These are phyloP conservation scores for Erebia epiphron DNA, from an alignment of 2,888 invertebrate species.

Conservation along the genomic window DNA sequence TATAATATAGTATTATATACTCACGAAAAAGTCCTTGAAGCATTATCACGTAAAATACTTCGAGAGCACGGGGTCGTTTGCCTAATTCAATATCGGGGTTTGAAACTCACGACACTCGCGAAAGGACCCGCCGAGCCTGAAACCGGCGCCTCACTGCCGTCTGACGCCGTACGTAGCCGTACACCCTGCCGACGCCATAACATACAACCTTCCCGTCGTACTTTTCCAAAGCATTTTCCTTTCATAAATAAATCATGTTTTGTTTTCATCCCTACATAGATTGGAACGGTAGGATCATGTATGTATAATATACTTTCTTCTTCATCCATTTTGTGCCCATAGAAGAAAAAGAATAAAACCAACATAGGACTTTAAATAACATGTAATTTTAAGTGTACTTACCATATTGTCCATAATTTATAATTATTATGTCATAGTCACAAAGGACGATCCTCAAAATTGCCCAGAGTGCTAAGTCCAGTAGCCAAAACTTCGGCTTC, in stretches of 20 bases:
- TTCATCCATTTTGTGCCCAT: background rate
- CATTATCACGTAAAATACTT: slow-evolving; percentile 25
- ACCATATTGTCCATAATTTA: no score
- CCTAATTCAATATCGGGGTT: slow-evolving; percentile 16
- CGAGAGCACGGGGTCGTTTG: slow-evolving; percentile 25
- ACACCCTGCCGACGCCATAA: slow-evolving; percentile 24
- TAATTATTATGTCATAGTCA: no score
- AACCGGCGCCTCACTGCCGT: slow-evolving; percentile 42
- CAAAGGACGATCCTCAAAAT: no score
- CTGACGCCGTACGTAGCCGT: slow-evolving; percentile 26
- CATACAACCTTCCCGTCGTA: slow-evolving; percentile 24
- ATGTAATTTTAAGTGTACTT: no score
- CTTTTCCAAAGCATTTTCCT: slow-evolving; percentile 17
- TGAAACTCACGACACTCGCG: slow-evolving; percentile 11
- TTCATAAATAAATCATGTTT: slow-evolving; percentile 10
- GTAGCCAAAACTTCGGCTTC: no score
- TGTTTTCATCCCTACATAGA: background rate
- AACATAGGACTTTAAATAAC: no score
- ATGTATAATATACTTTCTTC: background rate
- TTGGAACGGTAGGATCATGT: background rate
- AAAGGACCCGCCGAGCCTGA: slow-evolving; percentile 23
- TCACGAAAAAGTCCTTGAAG: slow-evolving; percentile 22
- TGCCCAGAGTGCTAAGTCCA: no score
- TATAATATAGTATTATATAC: slow-evolving; percentile 18
- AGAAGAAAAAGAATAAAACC: no score